A percentile compares a stretch with the other conserved stretches of the same genome.
Evolutionary conservation across 2,797 vertebrate genomes (phyloP).

Genomic region (Trichosurus vulpecula): DNA sequence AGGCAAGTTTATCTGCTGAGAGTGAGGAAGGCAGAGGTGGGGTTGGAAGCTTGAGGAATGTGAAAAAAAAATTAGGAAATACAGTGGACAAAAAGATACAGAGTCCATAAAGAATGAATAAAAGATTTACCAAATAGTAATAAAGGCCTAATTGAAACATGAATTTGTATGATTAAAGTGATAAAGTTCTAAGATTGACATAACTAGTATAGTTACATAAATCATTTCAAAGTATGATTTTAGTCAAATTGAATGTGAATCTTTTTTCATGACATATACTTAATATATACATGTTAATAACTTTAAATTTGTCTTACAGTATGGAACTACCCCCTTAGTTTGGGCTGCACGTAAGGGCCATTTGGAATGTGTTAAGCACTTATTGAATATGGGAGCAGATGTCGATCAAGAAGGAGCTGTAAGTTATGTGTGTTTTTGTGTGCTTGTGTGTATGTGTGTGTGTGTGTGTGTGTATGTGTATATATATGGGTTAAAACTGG

Average conservation of each 20-base stretch:
- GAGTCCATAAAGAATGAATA: background rate
- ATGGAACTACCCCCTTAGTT: conserved; percentile 96
- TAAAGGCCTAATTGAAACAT: background rate
- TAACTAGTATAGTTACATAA: background rate
- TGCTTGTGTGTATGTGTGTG: background rate
- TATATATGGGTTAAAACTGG: background rate
- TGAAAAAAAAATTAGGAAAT: background rate
- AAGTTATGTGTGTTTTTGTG: conserved; percentile 71
- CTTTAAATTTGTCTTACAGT: conserved; percentile 83
- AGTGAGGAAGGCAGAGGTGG: too few species aligned
- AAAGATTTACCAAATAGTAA: background rate
- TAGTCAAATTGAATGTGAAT: background rate
- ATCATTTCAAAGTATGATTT: background rate
- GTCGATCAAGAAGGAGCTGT: conserved; percentile 99
- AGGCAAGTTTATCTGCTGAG: background rate
- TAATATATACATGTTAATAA: background rate
- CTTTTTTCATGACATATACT: background rate
- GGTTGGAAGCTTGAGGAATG: background rate
- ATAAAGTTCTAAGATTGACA: background rate
- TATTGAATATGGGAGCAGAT: conserved; percentile 95
- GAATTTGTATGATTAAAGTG: background rate
- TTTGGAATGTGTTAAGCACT: conserved; percentile 93
- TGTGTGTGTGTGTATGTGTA: too few species aligned
- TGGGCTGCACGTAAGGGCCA: conserved; percentile 98
- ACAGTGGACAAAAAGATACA: background rate